Evolutionary conservation across 2,888 invertebrate genomes (phyloP).

Genomic region (Ommatoiulus sabulosus): DNA sequence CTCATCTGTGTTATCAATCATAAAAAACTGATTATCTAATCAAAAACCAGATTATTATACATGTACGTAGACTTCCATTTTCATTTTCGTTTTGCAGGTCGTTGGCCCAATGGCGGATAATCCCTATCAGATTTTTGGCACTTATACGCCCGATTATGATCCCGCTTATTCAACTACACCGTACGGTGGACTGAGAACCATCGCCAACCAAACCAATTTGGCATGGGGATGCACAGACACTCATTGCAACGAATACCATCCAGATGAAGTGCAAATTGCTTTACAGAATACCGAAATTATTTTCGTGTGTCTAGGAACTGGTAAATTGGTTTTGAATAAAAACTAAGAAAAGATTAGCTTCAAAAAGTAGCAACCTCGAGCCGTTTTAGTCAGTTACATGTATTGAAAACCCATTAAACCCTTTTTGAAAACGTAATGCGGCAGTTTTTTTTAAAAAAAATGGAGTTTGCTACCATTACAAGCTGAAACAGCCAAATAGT

Average conservation of each 20-base stretch:
- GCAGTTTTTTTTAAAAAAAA: no score
- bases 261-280: conserved; percentile 45
- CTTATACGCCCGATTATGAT: conserved; percentile 53
- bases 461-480: no score
- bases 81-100: conserved; percentile 51
- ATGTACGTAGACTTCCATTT: not conserved
- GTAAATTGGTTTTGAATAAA: not conserved
- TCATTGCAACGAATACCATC: conserved; percentile 53
- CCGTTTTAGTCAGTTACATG: no score
- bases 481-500: no score
- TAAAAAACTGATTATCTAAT: no score
- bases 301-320: conserved; percentile 59
- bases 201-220: conserved; percentile 45
- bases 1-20: no score
- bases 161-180: conserved; percentile 55
- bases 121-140: conserved; percentile 57
- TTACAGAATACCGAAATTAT: conserved; percentile 54
- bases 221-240: conserved; percentile 56
- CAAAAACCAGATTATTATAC: no score
- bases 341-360: no score
- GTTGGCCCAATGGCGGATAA: conserved; percentile 58
- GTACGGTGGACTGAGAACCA: conserved; percentile 4
- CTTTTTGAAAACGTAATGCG: no score
- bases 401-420: no score
- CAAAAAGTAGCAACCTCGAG: no score